Conservation (phyloP, 2,888 invertebrate genomes). For the Ceramica pisi region DNA sequence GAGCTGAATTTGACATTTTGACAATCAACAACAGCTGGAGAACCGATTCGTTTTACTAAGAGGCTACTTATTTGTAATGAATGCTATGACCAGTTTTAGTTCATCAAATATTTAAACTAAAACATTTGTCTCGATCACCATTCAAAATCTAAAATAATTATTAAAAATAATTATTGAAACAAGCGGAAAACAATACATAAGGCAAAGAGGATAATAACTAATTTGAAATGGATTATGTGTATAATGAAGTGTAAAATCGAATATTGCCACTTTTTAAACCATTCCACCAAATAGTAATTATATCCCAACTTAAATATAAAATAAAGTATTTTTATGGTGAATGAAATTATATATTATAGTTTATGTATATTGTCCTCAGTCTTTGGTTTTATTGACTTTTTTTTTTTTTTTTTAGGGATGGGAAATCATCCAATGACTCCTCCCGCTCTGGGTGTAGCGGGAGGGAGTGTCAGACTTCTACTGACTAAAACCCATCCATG, state of each 20-base stretch:
- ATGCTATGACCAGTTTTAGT: background rate
- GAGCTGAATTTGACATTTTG: conserved; percentile 17
- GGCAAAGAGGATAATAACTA: background rate
- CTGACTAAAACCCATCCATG: too few relatives aligned
- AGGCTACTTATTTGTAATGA: background rate
- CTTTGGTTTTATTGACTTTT: too few relatives aligned
- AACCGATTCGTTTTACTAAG: conserved; percentile 5
- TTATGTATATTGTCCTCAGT: background rate
- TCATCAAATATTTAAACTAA: background rate
- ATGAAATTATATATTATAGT: background rate
- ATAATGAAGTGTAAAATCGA: background rate
- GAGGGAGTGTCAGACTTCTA: too few relatives aligned
- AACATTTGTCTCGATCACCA: too few relatives aligned
- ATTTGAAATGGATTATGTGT: background rate
- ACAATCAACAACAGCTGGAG: conserved; percentile 37
- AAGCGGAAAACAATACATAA: background rate
- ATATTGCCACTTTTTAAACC: background rate
- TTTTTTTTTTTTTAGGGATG: too few relatives aligned
- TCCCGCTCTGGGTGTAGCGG: too few relatives aligned
- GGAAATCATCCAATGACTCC: too few relatives aligned
- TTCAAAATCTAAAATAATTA: background rate
- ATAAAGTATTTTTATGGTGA: background rate
- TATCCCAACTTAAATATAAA: background rate
- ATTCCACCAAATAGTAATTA: background rate
- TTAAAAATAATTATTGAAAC: background rate